Base-by-base conservation (phyloP, 2,888 invertebrate genomes). In the Prenolepis imparis region DNA sequence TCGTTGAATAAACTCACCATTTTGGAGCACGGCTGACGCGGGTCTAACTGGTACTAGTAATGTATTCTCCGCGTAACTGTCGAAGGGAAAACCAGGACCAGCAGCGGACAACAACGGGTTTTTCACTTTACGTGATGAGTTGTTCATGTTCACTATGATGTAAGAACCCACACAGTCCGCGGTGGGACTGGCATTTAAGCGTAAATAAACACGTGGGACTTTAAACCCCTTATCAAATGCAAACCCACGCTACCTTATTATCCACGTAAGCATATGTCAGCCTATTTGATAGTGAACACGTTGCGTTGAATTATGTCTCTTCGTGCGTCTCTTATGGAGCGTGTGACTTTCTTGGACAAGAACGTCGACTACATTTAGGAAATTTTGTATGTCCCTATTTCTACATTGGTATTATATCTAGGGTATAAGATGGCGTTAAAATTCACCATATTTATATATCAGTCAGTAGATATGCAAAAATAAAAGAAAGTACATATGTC, bases 71-170 rank as follows among this genome's bases (percentile, higher is more conserved):
- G 96, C 96, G 95, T 97, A 96, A 95, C 97, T 97, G 90, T 97
- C 97, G 80, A 97, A 96, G 18, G 97, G 96, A 89, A 96, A 96
- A 77, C 97, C 97, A 89, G 96, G 96, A 87, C 97, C 97, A 84
- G 97, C 97, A 78, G 96, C 97, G 90, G 96, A 97, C 86, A 98
- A 95, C 91, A 97, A 95, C 44, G 97, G 96, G 95, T 97, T 97
- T 95, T 96, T 96, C 74, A 96, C 95, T 91, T 94, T 92, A 88
- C 93, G 94, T 91, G 95, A 94, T 92, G 95, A 94, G 93, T 95
- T 95, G 94, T 94, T 95, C 93, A 94, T 94, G 73, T 78, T 91
- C 84, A 55, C 77, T 82, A 66, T 83, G 78, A 86, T 78, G 83
- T 84, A 81, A 55, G 39, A 24, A 57, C 80, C 83, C 74, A 84